Evolutionary conservation across 2,888 invertebrate genomes (phyloP).

Genomic region (Lepetodrilus schrolli): DNA sequence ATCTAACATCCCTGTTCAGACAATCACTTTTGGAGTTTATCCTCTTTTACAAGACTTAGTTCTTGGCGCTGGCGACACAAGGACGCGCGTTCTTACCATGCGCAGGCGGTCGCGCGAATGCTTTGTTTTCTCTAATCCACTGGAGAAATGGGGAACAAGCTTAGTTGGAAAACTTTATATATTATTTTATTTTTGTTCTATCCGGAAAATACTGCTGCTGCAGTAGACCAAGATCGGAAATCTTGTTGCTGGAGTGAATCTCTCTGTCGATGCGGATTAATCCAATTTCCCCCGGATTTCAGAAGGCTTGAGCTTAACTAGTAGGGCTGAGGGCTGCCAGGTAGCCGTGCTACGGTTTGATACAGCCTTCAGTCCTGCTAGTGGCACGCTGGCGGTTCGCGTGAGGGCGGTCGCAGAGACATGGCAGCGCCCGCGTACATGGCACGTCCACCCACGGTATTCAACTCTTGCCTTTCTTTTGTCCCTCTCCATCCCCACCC

Average conservation of each 20-base stretch:
- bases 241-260: background rate
- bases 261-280: no score
- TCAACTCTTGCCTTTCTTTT: conserved; percentile 31
- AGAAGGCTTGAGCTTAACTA: background rate
- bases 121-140: conserved; percentile 18
- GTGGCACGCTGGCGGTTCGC: conserved; percentile 24
- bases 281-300: conserved; percentile 1
- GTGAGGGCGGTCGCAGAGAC: conserved; percentile 1
- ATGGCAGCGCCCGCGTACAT: conserved; percentile 8
- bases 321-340: background rate
- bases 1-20: background rate
- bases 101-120: conserved; percentile 32
- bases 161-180: no score
- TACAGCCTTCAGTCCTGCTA: conserved; percentile 2
- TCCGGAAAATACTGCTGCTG: background rate
- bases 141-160: background rate
- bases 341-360: background rate
- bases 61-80: background rate
- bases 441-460: background rate
- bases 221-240: background rate
- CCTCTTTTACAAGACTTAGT: background rate
- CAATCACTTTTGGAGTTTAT: conserved; percentile 4
- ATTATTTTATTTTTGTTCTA: background rate
- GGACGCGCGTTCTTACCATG: background rate
- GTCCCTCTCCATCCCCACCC: conserved; percentile 36